Evolutionary conservation across 2,797 vertebrate genomes (phyloP), one percentile per base, ranked within the genome.

Genomic region (Ceyx erithaca): DNA sequence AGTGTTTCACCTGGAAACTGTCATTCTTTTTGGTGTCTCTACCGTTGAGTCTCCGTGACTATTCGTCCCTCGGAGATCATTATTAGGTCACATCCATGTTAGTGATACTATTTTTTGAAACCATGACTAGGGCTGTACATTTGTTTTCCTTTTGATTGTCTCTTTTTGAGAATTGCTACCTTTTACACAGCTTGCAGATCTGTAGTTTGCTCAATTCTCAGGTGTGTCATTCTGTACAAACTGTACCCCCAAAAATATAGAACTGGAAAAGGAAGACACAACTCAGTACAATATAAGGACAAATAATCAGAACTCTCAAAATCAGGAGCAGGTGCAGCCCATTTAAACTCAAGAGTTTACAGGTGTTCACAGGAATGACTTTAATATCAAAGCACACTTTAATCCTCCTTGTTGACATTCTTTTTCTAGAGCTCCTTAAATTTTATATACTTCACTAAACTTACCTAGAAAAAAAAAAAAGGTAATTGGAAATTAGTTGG

Each of bases 301-400:
- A 81, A 30, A 82, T 57, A 80, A 80, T 71, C 70, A 75, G 62
- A 86, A 87, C n/a, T 75, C 40, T 62, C 5, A 86, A 87, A 86
- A 89, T 87, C 41, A 87, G 58, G 37, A 94, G 46, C 85, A 95
- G 90, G 80, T 88, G 92, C 59, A 87, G 63, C 55, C 21, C 78
- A 93, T 40, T 94, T 95, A 91, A 90, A 85, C 49, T 80, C 69
- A 89, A 62, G 18, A 91, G 61, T 83, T 92, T 67, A 85, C 35
- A 89, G 41, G 45, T 93, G 67, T 81, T 92, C 72, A 85, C 35
- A 88, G 35, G 41, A 87, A 88, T 73, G 80, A 61, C 85, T 92
- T 91, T 58, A 88, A 62, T 33, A 88, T 83, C 79, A 93, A 93
- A 73, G 2, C 26, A 80, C 15, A 61, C 15, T 93, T 57, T 33